A percentile compares a stretch with the other conserved stretches of the same genome.
These are phyloP conservation scores for Zaprionus nigranus DNA, from an alignment of 1,140 invertebrate species.

Conservation along the genomic window DNA sequence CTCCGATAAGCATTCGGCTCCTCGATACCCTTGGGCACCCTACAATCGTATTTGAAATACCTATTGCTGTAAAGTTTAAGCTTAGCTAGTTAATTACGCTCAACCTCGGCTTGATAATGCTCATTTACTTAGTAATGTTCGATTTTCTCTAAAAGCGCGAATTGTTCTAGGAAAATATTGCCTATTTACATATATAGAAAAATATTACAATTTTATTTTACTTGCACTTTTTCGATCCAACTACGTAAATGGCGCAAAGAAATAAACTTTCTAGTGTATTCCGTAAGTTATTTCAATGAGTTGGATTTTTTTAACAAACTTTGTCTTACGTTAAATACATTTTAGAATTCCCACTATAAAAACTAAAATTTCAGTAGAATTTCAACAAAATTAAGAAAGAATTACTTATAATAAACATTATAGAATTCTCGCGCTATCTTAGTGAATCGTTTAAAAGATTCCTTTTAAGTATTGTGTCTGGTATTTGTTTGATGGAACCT, in stretches of 20 bases:
- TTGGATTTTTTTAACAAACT: not conserved
- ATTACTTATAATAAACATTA: not conserved
- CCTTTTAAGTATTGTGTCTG: not conserved
- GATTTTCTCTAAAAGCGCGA: constrained; percentile 22
- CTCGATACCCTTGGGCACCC: not conserved
- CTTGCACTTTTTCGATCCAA: constrained; percentile 12
- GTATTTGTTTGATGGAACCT: constrained; percentile 37
- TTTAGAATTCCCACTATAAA: not conserved
- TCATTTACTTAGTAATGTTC: constrained; percentile 5
- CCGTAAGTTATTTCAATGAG: not conserved
- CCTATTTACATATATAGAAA: constrained; percentile 16
- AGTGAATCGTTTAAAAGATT: not conserved
- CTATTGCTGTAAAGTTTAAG: constrained; percentile 21
- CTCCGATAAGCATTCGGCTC: not conserved
- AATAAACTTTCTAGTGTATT: constrained; percentile 4
- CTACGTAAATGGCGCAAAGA: constrained; percentile 14
- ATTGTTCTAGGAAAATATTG: constrained; percentile 24
- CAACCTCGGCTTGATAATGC: constrained; percentile 4
- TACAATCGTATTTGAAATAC: constrained; percentile 17
- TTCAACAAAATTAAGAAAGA: not conserved
- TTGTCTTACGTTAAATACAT: not conserved
- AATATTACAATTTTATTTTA: constrained; percentile 22
- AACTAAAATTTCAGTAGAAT: not conserved
- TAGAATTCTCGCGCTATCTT: not conserved
- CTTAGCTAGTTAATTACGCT: constrained; percentile 30